Percentiles rank a stretch among this genome's conserved stretches.
Evolutionary conservation across 2,888 invertebrate species (phyloP).

Genomic region (Lasioglossum morio): DNA sequence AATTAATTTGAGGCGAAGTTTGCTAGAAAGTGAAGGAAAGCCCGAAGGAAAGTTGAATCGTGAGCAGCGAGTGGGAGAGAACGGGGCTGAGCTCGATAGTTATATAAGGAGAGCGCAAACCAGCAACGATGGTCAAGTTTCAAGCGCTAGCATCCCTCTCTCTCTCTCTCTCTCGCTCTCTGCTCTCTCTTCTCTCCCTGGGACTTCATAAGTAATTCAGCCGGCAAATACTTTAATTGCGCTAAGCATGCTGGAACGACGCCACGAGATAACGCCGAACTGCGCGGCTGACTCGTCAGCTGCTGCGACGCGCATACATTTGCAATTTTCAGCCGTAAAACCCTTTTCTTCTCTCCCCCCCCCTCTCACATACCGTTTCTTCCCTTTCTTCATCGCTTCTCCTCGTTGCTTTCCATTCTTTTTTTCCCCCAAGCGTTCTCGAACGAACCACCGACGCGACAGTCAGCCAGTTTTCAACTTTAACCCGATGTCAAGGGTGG

Average conservation of each 20-base stretch:
- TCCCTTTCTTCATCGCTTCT: background rate
- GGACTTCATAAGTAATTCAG: constrained; percentile 77
- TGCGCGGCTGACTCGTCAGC: constrained; percentile 62
- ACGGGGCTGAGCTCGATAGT: constrained; percentile 25
- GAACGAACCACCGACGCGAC: constrained; percentile 16
- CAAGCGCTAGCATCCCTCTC: constrained; percentile 27
- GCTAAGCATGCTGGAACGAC: constrained; percentile 38
- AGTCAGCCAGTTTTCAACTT: constrained; percentile 24
- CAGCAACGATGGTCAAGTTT: constrained; percentile 56
- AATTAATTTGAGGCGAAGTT: constrained; percentile 79
- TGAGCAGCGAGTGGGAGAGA: background rate
- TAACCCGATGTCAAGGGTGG: constrained; percentile 31
- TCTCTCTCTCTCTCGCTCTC: background rate
- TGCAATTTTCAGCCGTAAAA: constrained; percentile 51
- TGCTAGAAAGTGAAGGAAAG: constrained; percentile 47
- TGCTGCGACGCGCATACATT: constrained; percentile 51
- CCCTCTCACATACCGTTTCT: background rate
- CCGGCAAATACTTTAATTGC: constrained; percentile 78
- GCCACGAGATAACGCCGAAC: constrained; percentile 66
- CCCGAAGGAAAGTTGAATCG: constrained; percentile 33
- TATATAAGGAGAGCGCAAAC: constrained; percentile 40
- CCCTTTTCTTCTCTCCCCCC: background rate
- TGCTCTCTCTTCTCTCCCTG: constrained; percentile 18
- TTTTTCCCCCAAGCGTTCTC: background rate
- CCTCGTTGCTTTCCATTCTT: background rate